A percentile compares a stretch with the other conserved stretches of the same genome.
These are phyloP conservation scores for Parauchenoglanis ngamensis DNA, from an alignment of 2,797 vertebrate genomes.

Conservation along the genomic window DNA sequence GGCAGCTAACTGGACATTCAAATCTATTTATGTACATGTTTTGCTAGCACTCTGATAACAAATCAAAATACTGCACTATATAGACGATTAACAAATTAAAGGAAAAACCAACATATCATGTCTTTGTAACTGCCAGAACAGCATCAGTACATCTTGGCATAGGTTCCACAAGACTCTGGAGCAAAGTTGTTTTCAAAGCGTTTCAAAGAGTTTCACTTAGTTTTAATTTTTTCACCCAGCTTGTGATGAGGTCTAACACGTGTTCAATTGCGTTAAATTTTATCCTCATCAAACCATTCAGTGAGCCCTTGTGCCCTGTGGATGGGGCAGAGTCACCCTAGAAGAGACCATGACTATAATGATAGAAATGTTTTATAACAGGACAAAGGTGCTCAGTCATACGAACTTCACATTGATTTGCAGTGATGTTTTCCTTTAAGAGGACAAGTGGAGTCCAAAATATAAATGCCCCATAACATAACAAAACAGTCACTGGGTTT, in stretches of 20 bases:
- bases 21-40: not conserved
- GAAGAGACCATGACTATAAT: not conserved
- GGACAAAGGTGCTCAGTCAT: not conserved
- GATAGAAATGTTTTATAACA: no score
- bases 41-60: not conserved
- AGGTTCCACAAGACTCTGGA: not conserved
- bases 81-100: not conserved
- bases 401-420: not conserved
- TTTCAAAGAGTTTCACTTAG: not conserved
- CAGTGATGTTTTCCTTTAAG: not conserved
- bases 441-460: not conserved
- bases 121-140: not conserved
- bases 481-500: not conserved
- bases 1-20: not conserved
- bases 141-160: not conserved
- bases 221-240: not conserved
- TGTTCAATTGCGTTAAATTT: not conserved
- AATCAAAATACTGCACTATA: not conserved
- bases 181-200: no score
- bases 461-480: not conserved
- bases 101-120: not conserved
- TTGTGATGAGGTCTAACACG: not conserved
- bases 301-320: not conserved
- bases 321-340: not conserved
- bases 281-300: not conserved